Percentiles rank a stretch among this genome's conserved stretches.
Evolutionary conservation across 1,140 invertebrate species (phyloP).

Genomic region (Chrysomallon squamiferum): DNA sequence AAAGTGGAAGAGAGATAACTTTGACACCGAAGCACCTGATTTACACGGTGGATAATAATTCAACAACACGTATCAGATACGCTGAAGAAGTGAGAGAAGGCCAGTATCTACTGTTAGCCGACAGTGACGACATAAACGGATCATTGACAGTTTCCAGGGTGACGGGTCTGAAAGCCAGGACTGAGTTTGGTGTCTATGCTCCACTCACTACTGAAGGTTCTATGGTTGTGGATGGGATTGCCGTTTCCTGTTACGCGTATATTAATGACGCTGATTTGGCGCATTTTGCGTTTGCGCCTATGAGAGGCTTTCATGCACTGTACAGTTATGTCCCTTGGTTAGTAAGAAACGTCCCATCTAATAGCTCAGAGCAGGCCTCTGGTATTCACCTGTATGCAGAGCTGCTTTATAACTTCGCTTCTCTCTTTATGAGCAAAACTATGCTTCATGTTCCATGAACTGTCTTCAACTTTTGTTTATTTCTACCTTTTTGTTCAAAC

Average conservation of each 20-base stretch:
- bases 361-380: constrained; percentile 21
- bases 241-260: constrained; percentile 94
- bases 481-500: too few relatives aligned
- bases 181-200: constrained; percentile 80
- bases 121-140: not conserved
- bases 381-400: constrained; percentile 90
- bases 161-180: constrained; percentile 67
- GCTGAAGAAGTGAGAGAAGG: constrained; percentile 61
- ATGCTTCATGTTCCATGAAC: constrained; percentile 30
- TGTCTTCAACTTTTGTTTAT: too few relatives aligned
- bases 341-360: not conserved
- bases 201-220: constrained; percentile 88
- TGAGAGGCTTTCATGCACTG: constrained; percentile 68
- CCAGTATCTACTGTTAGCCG: constrained; percentile 48
- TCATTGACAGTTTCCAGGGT: constrained; percentile 65
- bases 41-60: constrained; percentile 30
- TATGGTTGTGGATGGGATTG: constrained; percentile 86
- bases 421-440: constrained; percentile 24
- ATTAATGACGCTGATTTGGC: constrained; percentile 84
- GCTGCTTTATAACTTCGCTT: constrained; percentile 75
- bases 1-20: constrained; percentile 73
- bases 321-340: constrained; percentile 26
- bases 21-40: constrained; percentile 88
- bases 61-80: constrained; percentile 24
- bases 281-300: constrained; percentile 82